Conservation (phyloP, 2,797 vertebrate species). For the Ceryle rudis region DNA sequence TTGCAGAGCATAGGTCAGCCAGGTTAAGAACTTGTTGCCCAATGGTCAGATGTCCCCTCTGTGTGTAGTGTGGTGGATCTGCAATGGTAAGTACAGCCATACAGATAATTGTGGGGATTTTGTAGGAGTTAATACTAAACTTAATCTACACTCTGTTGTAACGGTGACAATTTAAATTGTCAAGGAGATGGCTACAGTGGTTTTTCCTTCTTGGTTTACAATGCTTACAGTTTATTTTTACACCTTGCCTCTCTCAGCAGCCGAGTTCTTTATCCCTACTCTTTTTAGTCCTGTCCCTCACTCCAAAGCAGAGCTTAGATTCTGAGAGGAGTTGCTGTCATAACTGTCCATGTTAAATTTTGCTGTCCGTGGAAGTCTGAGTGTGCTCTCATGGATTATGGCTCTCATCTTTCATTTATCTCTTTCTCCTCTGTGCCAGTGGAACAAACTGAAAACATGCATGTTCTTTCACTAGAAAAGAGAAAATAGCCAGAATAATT, state of each 20-base stretch:
- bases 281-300: background rate
- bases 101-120: background rate
- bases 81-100: background rate
- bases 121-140: background rate
- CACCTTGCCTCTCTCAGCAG: background rate
- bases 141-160: background rate
- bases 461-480: background rate
- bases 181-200: background rate
- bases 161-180: background rate
- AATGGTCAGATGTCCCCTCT: background rate
- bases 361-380: background rate
- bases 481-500: background rate
- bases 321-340: slow-evolving; percentile 25
- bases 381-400: background rate
- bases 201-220: background rate
- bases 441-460: background rate
- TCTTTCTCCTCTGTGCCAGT: background rate
- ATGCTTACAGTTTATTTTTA: background rate
- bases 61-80: background rate
- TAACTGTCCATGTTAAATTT: slow-evolving; percentile 23
- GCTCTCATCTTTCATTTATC: slow-evolving; percentile 20
- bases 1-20: background rate
- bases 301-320: background rate
- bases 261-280: background rate
- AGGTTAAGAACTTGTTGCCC: background rate